phyloP scores from a whole-genome alignment of 2,888 invertebrate genomes.

The Zaprionus bogoriensis region DNA sequence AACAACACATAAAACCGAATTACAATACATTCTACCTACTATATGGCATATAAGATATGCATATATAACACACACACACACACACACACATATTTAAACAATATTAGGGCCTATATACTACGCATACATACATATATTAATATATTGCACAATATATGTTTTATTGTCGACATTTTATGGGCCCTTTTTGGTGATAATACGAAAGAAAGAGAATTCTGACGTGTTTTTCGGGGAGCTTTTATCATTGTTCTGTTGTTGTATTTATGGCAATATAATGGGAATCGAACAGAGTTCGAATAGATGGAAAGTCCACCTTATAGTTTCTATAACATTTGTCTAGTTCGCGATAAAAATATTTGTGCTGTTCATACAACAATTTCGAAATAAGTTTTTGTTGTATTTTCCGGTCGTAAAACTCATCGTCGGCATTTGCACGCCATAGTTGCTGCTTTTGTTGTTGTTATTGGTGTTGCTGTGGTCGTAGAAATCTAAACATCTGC shows the following conservation, averaged over 20 bases:
- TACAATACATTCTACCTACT: constrained; percentile 62
- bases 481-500: constrained; percentile 66
- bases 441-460: constrained; percentile 8
- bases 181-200: constrained; percentile 26
- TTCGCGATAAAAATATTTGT: constrained; percentile 43
- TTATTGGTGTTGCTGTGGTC: constrained; percentile 7
- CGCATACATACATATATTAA: constrained; percentile 14
- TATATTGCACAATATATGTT: constrained; percentile 63
- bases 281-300: neutral
- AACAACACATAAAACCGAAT: constrained; percentile 69
- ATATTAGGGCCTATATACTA: constrained; percentile 7
- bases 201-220: neutral
- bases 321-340: neutral
- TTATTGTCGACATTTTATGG: constrained; percentile 63
- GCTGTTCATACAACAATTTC: constrained; percentile 24
- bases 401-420: constrained; percentile 50
- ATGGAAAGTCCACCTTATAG: neutral
- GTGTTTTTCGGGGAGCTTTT: neutral
- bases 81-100: constrained; percentile 2
- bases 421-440: constrained; percentile 41
- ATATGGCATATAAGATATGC: constrained; percentile 7
- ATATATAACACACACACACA: constrained; percentile 14
- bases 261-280: neutral
- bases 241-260: neutral
- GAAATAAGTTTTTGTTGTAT: constrained; percentile 26